phyloP scores from a whole-genome alignment of 2,888 invertebrate genomes.

The Lomographa bimaculata region DNA sequence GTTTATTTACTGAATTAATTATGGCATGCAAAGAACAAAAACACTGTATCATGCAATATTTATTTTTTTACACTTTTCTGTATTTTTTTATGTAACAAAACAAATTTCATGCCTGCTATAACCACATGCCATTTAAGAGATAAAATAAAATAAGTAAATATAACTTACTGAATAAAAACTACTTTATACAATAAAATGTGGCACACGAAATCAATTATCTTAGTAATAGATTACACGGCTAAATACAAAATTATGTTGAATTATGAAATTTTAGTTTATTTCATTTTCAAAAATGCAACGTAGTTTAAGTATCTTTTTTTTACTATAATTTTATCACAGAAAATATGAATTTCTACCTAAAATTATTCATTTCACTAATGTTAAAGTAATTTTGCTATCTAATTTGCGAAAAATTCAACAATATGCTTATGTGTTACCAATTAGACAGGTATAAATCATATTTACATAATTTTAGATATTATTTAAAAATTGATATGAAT shows the following conservation, averaged over 20 bases:
- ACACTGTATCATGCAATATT: conserved; percentile 75
- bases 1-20: conserved; percentile 39
- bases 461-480: no score
- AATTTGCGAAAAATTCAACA: no score
- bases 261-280: no score
- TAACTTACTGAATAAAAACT: conserved; percentile 24
- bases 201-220: conserved; percentile 12
- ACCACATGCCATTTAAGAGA: conserved; percentile 18
- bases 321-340: conserved; percentile 63
- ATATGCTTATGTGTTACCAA: no score
- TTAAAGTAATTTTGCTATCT: neutral
- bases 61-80: conserved; percentile 57
- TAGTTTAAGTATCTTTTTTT: conserved; percentile 40
- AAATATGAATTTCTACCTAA: conserved; percentile 46
- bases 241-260: conserved; percentile 3
- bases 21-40: conserved; percentile 71
- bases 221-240: no score
- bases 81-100: conserved; percentile 50
- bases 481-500: no score
- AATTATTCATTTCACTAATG: conserved; percentile 6
- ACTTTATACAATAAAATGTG: conserved; percentile 12
- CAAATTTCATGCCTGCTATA: conserved; percentile 31
- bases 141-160: conserved; percentile 26
- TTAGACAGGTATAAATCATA: no score
- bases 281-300: conserved; percentile 37